These are phyloP conservation scores for Temnothorax longispinosus DNA, from an alignment of 1,140 invertebrate species.

Conservation along the genomic window DNA sequence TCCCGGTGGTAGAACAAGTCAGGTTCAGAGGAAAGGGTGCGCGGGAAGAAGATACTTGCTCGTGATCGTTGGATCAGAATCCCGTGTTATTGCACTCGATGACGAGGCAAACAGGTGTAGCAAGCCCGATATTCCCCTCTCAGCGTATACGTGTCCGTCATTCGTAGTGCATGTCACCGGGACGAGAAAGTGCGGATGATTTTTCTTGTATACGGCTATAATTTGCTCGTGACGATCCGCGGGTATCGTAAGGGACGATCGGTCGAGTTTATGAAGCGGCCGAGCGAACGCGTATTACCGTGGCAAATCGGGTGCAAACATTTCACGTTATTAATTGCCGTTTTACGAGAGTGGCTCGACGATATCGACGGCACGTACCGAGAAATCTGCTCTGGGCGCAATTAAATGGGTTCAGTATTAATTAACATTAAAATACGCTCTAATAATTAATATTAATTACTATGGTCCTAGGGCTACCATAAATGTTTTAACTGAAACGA, in stretches of 20 bases:
- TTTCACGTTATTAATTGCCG: conserved; percentile 38
- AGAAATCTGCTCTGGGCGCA: conserved; percentile 21
- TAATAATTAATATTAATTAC: conserved; percentile 53
- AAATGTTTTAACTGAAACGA: conserved; percentile 14
- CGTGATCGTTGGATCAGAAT: conserved; percentile 79
- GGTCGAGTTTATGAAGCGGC: neutral
- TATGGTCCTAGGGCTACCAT: conserved; percentile 16
- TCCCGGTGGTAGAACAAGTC: conserved; percentile 63
- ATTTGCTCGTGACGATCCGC: conserved; percentile 5
- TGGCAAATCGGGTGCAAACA: neutral
- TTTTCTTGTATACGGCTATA: conserved; percentile 5
- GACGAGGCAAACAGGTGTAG: conserved; percentile 68
- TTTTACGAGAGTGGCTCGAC: conserved; percentile 30
- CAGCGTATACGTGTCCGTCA: conserved; percentile 72
- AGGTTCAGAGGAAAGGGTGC: conserved; percentile 36
- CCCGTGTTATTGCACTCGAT: conserved; percentile 80
- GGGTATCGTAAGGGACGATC: neutral
- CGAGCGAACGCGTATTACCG: conserved; percentile 8
- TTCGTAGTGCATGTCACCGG: conserved; percentile 34
- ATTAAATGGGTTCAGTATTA: conserved; percentile 38
- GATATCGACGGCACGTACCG: neutral
- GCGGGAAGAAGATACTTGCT: conserved; percentile 60
- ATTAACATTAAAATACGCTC: conserved; percentile 39
- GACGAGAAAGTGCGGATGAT: neutral
- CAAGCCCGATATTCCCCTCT: conserved; percentile 67